Conservation (phyloP, 30 jellyfish, hydroid and myxozoan species). For the Calvadosia cruxmelitensis region DNA sequence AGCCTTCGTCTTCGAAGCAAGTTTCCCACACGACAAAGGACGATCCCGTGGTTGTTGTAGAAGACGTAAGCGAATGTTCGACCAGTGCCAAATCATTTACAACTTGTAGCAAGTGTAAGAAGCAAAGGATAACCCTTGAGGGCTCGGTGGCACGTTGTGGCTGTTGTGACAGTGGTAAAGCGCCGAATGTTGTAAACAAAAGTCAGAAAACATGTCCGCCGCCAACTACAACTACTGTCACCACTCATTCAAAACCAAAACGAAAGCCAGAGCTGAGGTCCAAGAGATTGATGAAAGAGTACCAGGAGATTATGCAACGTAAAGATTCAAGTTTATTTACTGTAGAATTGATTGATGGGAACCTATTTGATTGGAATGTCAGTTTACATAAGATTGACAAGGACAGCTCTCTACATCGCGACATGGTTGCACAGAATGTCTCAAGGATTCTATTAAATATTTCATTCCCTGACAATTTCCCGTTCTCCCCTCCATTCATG, state of each 20-base stretch:
- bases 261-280: neutral
- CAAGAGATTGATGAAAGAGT: constrained; percentile 60
- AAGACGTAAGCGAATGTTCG: too few relatives aligned
- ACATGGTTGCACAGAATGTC: constrained; percentile 29
- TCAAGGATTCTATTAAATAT: constrained; percentile 34
- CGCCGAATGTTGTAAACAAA: neutral
- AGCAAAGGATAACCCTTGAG: neutral
- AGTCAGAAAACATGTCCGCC: neutral
- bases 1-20: neutral
- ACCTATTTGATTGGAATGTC: constrained; percentile 60
- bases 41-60: neutral
- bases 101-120: neutral
- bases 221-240: neutral
- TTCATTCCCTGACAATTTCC: constrained; percentile 69
- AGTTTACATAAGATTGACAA: constrained; percentile 40
- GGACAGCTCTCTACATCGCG: constrained; percentile 42
- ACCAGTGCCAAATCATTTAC: too few relatives aligned
- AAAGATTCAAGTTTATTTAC: constrained; percentile 14
- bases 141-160: neutral
- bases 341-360: constrained; percentile 56
- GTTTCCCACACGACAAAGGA: too few relatives aligned
- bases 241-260: neutral
- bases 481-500: constrained; percentile 76
- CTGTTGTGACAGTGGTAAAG: neutral
- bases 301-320: constrained; percentile 18